phyloP scores from a whole-genome alignment of 2,888 invertebrate genomes.

The Xestia xanthographa region DNA sequence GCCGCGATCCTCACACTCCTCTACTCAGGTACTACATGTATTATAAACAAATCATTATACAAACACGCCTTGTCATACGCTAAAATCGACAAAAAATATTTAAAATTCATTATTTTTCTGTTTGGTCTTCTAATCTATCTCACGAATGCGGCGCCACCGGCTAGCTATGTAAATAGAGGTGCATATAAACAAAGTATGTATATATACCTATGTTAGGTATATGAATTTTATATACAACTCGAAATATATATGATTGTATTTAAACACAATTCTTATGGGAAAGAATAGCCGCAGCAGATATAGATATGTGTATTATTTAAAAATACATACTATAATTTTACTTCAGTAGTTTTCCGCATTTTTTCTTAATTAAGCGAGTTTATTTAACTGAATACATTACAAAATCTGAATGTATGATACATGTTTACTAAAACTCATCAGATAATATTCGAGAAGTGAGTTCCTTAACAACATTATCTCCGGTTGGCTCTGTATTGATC shows the following conservation, averaged over 20 bases:
- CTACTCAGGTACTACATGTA: constrained; percentile 83
- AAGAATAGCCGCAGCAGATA: background rate
- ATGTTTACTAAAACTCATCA: background rate
- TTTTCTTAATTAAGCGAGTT: background rate
- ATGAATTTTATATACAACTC: background rate
- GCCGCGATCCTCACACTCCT: constrained; percentile 84
- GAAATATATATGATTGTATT: background rate
- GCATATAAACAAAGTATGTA: constrained; percentile 50
- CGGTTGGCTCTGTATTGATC: constrained; percentile 81
- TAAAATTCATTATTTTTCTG: background rate
- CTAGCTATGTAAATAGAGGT: constrained; percentile 52
- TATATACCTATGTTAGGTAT: background rate
- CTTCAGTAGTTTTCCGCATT: background rate
- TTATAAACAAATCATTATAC: constrained; percentile 42
- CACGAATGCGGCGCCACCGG: constrained; percentile 40
- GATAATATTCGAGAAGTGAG: constrained; percentile 22
- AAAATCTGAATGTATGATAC: background rate
- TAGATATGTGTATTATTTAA: background rate
- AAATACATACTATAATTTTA: background rate
- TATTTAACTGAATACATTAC: background rate
- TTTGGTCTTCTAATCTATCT: constrained; percentile 12
- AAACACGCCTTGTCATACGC: background rate
- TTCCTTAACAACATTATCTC: constrained; percentile 72
- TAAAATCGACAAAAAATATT: background rate
- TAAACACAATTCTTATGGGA: background rate